These are phyloP conservation scores for Eudemis profundana DNA, from an alignment of 2,888 invertebrate genomes.

Conservation along the genomic window DNA sequence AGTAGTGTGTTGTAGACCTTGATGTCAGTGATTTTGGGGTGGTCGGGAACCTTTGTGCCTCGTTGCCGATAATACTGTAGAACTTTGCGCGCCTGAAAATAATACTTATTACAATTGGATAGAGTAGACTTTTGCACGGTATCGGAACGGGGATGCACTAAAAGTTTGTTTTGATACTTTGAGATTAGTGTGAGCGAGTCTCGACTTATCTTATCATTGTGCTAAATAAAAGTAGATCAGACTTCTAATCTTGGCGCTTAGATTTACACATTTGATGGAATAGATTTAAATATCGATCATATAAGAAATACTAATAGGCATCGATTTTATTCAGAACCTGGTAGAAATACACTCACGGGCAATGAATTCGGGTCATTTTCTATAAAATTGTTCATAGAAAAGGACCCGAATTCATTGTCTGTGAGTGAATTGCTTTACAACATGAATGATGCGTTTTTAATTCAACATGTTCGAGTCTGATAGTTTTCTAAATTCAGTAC, in stretches of 20 bases:
- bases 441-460: no score
- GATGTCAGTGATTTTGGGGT: slow-evolving; percentile 75
- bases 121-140: slow-evolving; percentile 26
- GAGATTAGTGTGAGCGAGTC: slow-evolving; percentile 11
- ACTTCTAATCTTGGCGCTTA: not conserved
- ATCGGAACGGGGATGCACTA: not conserved
- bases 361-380: no score
- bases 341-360: no score
- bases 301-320: no score
- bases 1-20: slow-evolving; percentile 89
- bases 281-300: no score
- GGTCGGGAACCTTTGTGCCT: slow-evolving; percentile 56
- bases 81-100: slow-evolving; percentile 70
- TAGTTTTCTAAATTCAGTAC: no score
- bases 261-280: not conserved
- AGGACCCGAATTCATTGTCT: no score
- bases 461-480: no score
- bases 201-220: slow-evolving; percentile 32
- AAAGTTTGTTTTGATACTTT: slow-evolving; percentile 8
- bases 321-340: no score
- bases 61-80: slow-evolving; percentile 74
- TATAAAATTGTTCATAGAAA: no score
- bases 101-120: not conserved
- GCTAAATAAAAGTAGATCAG: slow-evolving; percentile 30
- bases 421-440: no score